Evolutionary conservation across 2,888 invertebrate genomes (phyloP), one percentile per base, ranked within the genome.

Genomic region (Odontocerum albicorne): DNA sequence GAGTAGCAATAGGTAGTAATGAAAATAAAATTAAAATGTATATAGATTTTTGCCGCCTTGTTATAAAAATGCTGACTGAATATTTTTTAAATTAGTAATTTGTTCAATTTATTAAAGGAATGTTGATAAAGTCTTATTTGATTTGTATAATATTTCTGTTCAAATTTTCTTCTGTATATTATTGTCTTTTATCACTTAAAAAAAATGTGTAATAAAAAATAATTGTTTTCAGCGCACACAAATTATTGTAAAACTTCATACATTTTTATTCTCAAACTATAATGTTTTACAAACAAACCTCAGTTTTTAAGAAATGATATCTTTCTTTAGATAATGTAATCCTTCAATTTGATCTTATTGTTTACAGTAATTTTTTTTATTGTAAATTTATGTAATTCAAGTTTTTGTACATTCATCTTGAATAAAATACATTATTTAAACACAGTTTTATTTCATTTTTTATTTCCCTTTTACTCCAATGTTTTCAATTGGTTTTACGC

Each of bases 41-140:
- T 12, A 40, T 49, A 43, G 27, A 43, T 27, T 27, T 20, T 33
- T 17, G 51, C 44, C 35, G 49, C 55, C 50, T 50, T 55, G 32
- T 53, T 31, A 22, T 49, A 12, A 16, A 7, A 27, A 7, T 52
- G 31, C 22, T 53, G 56, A 56, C 56, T 49, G 49, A 49, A 36
- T 55, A 49, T 31, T 47, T 42, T 49, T 54, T 36, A 38, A 45
- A 45, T 45, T 40, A 46, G 31, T 43, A 10, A 17, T 27, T 21
- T 35, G 40, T 53, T 46, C 22, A 47, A 40, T n/a, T n/a, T 27
- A 27, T 27, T 27, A 10, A 10, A 7, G 10, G 4, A 27, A 27
- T 27, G 10, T 27, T 27, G 27, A 10, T 27, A 27, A 7, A 27
- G 10, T 27, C 4, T 27, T 27, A 27, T 27, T n/a, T n/a, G 27